Evolutionary conservation across 2,113 vertebrate species (phyloP).

Genomic region (Bagarius yarrelli): DNA sequence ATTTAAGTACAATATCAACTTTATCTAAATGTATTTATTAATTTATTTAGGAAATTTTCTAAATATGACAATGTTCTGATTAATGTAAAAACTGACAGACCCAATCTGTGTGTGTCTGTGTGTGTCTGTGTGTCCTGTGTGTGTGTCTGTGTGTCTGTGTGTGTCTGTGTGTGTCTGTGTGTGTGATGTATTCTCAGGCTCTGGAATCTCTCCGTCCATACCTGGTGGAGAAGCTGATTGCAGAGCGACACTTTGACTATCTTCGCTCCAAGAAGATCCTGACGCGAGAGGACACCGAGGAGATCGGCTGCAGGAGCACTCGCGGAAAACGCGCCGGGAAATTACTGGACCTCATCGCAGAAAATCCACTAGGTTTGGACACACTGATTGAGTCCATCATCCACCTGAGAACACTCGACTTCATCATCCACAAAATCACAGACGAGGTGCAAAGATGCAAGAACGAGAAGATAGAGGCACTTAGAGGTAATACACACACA

Average conservation of each 20-base stretch:
- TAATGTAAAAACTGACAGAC: too few species aligned
- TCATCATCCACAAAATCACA: constrained; percentile 90
- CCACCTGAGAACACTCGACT: constrained; percentile 84
- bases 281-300: constrained; percentile 90
- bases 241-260: constrained; percentile 92
- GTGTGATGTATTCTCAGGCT: too few species aligned
- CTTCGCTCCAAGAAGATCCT: constrained; percentile 90
- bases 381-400: constrained; percentile 86
- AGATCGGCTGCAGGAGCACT: constrained; percentile 86
- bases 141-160: too few species aligned
- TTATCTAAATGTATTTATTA: too few species aligned
- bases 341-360: constrained; percentile 87
- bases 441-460: constrained; percentile 90
- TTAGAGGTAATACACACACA: constrained; percentile 75
- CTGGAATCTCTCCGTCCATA: constrained; percentile 81
- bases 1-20: too few species aligned
- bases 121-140: too few species aligned
- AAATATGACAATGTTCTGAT: too few species aligned
- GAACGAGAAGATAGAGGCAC: constrained; percentile 85
- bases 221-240: constrained; percentile 90
- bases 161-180: too few species aligned
- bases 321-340: constrained; percentile 83
- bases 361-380: constrained; percentile 91
- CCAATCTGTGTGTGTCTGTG: too few species aligned
- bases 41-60: too few species aligned